Evolutionary conservation across 2,113 vertebrate genomes (phyloP).

Genomic region (Neofelis nebulosa): DNA sequence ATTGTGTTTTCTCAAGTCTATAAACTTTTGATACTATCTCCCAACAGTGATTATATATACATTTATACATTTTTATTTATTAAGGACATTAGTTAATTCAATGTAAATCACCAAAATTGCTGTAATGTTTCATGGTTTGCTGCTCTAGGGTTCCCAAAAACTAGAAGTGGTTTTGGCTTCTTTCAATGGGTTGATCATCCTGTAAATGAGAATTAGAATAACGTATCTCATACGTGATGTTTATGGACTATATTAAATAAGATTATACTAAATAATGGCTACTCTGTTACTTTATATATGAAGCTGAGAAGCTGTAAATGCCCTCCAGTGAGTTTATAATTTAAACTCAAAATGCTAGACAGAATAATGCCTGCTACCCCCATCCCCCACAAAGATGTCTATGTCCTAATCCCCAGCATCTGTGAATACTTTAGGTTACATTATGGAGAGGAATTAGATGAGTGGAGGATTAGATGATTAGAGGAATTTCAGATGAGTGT

Average conservation of each 20-base stretch:
- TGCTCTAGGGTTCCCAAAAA: background rate
- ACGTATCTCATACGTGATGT: background rate
- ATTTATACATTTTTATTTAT: background rate
- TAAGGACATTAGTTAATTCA: background rate
- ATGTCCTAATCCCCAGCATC: background rate
- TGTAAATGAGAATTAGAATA: background rate
- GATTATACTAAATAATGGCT: background rate
- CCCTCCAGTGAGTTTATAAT: background rate
- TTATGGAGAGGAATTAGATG: background rate
- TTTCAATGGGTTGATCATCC: background rate
- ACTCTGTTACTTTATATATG: background rate
- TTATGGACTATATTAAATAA: background rate
- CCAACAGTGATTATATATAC: background rate
- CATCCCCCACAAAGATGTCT: background rate
- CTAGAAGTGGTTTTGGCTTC: background rate
- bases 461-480: too few relatives aligned
- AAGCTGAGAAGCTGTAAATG: background rate
- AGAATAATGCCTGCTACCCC: background rate
- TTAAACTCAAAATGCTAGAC: background rate
- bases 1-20: background rate
- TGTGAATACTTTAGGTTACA: background rate
- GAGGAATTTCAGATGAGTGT: background rate
- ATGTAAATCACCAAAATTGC: background rate
- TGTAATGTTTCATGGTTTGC: background rate
- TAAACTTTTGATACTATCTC: background rate